Evolutionary conservation across 1,140 invertebrate genomes (phyloP).

Genomic region (Theocolax elegans): DNA sequence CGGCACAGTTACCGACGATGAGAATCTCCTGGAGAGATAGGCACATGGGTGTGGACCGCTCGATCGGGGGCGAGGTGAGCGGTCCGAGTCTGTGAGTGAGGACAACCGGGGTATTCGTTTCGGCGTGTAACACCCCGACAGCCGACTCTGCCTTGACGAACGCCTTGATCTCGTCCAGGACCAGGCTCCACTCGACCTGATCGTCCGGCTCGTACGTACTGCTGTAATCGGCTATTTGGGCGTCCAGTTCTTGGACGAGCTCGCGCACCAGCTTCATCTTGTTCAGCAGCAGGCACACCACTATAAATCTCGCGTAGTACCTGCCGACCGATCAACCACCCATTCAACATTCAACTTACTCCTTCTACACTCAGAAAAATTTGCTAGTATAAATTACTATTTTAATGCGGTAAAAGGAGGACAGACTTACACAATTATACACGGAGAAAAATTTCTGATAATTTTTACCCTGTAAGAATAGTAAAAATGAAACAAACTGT

Average conservation of each 20-base stretch:
- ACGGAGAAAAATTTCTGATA: too few species aligned
- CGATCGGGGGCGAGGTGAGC: constrained; percentile 86
- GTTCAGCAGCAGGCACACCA: constrained; percentile 93
- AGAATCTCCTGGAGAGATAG: constrained; percentile 93
- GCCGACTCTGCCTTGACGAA: constrained; percentile 94
- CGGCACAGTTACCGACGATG: constrained; percentile 92
- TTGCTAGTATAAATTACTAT: too few species aligned
- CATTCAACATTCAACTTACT: too few species aligned
- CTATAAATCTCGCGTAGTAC: constrained; percentile 97
- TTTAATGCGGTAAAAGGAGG: too few species aligned
- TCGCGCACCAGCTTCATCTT: constrained; percentile 95
- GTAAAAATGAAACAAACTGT: too few species aligned
- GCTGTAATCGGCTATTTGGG: constrained; percentile 93
- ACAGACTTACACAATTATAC: too few species aligned
- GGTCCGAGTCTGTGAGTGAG: constrained; percentile 88
- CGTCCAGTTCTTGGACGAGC: constrained; percentile 89
- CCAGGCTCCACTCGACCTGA: constrained; percentile 94
- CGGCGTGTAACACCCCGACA: constrained; percentile 87
- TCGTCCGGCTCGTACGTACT: constrained; percentile 96
- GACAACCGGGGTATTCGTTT: constrained; percentile 80
- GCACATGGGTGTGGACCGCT: constrained; percentile 86
- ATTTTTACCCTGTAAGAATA: too few species aligned
- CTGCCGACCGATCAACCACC: constrained; percentile 63
- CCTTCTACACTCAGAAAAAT: too few species aligned
- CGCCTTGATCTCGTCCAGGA: constrained; percentile 93